phyloP scores from a whole-genome alignment of 2,888 invertebrate species.

The Catocala nupta region DNA sequence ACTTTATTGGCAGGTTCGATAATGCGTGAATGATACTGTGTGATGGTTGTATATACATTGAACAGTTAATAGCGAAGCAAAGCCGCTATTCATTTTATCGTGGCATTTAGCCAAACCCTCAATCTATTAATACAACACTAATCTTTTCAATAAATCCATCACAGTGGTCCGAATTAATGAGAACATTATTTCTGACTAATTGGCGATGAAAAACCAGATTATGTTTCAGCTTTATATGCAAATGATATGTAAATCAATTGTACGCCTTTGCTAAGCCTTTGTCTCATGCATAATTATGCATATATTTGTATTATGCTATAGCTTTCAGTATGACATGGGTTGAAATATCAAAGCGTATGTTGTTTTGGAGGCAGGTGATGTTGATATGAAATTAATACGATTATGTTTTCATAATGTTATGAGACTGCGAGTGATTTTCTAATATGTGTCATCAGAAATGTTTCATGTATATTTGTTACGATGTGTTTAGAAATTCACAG shows the following conservation, averaged over 20 bases:
- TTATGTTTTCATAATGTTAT: too few species aligned
- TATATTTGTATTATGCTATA: constrained; percentile 4
- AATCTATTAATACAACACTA: constrained; percentile 5
- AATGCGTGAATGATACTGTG: too few species aligned
- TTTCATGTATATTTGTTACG: too few species aligned
- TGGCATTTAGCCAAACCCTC: constrained; percentile 1
- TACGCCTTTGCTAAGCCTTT: constrained; percentile 17
- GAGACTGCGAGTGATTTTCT: neutral
- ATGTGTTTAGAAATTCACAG: too few species aligned
- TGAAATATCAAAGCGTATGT: constrained; percentile 10
- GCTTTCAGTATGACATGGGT: constrained; percentile 7
- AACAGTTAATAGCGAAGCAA: too few species aligned
- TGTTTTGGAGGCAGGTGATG: neutral
- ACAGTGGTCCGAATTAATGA: neutral
- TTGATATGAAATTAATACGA: too few species aligned
- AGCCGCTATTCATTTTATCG: too few species aligned
- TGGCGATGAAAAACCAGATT: constrained; percentile 23
- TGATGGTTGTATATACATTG: too few species aligned
- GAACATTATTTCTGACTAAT: constrained; percentile 13
- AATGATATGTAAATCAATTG: constrained; percentile 40
- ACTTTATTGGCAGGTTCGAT: too few species aligned
- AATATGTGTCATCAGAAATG: too few species aligned
- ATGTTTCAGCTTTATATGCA: constrained; percentile 27
- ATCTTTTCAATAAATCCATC: constrained; percentile 10
- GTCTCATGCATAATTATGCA: constrained; percentile 27